phyloP scores from a whole-genome alignment of 2,888 invertebrate genomes.

The Dynastes hyllus region DNA sequence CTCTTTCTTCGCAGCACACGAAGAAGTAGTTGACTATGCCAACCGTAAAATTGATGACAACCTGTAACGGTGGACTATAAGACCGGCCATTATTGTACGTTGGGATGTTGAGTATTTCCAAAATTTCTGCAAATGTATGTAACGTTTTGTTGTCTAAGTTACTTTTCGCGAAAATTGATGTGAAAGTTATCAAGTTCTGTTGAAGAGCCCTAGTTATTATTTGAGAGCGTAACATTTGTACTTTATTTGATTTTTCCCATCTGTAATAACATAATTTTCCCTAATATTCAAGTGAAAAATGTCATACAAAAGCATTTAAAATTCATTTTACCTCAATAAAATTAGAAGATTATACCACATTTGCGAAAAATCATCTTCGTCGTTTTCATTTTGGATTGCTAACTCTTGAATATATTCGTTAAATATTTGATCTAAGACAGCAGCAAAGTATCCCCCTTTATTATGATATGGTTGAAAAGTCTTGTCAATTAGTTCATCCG shows the following conservation, averaged over 20 bases:
- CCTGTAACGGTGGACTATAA: slow-evolving; percentile 77
- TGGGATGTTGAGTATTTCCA: slow-evolving; percentile 80
- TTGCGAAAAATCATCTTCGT: slow-evolving; percentile 62
- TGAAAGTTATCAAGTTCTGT: slow-evolving; percentile 71
- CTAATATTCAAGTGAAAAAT: slow-evolving; percentile 50
- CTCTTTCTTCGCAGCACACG: slow-evolving; percentile 79
- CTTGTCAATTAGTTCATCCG: slow-evolving; percentile 73
- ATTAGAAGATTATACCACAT: slow-evolving; percentile 68
- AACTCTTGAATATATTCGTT: slow-evolving; percentile 63
- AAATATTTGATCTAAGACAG: slow-evolving; percentile 67
- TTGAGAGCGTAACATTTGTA: slow-evolving; percentile 69
- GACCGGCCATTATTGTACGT: slow-evolving; percentile 68
- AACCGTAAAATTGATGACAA: slow-evolving; percentile 80
- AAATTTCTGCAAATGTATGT: slow-evolving; percentile 76
- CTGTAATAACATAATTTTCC: slow-evolving; percentile 67
- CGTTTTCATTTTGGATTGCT: slow-evolving; percentile 57
- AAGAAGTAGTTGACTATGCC: slow-evolving; percentile 86
- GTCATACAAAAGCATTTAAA: not conserved
- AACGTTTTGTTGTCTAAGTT: slow-evolving; percentile 67
- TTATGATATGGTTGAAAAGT: slow-evolving; percentile 65
- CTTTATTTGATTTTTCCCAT: slow-evolving; percentile 77
- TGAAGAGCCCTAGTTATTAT: slow-evolving; percentile 71
- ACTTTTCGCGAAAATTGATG: slow-evolving; percentile 68
- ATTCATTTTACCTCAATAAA: slow-evolving; percentile 61
- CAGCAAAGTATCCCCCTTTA: slow-evolving; percentile 71